These are phyloP conservation scores for Agrochola lychnidis DNA, from an alignment of 2,888 invertebrate genomes.

Conservation along the genomic window DNA sequence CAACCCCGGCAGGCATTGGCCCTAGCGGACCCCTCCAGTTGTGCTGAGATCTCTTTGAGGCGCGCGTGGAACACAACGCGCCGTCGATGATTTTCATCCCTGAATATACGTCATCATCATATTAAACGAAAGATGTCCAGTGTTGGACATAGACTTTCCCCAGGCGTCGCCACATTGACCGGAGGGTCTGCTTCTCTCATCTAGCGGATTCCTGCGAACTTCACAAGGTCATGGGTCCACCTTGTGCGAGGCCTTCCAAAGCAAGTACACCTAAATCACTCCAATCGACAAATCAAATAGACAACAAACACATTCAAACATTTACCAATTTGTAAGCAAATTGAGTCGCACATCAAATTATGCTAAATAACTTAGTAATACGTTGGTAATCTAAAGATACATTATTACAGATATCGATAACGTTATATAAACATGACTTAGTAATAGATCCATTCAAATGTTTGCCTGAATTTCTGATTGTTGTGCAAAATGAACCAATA, in stretches of 20 bases:
- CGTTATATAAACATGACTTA: neutral
- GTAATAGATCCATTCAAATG: neutral
- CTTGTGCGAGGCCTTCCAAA: neutral
- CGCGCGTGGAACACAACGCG: no score
- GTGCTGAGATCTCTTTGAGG: no score
- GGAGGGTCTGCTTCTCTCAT: neutral
- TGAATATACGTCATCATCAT: neutral
- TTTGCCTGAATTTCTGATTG: neutral
- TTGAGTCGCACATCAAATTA: constrained; percentile 4
- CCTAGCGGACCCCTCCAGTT: no score
- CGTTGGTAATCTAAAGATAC: neutral
- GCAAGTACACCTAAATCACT: neutral
- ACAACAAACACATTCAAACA: neutral
- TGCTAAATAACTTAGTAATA: constrained; percentile 10
- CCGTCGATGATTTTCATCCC: neutral
- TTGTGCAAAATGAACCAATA: neutral
- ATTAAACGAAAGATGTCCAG: neutral
- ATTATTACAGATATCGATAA: neutral
- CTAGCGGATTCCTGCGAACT: neutral
- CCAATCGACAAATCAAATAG: neutral
- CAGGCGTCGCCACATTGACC: neutral
- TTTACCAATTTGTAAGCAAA: neutral
- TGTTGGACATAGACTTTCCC: neutral
- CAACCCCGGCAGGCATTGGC: no score
- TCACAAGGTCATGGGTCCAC: neutral